Percentiles rank a stretch among this genome's conserved stretches.
Evolutionary conservation across 2,797 vertebrate species (phyloP).

Genomic region (Tadarida brasiliensis): DNA sequence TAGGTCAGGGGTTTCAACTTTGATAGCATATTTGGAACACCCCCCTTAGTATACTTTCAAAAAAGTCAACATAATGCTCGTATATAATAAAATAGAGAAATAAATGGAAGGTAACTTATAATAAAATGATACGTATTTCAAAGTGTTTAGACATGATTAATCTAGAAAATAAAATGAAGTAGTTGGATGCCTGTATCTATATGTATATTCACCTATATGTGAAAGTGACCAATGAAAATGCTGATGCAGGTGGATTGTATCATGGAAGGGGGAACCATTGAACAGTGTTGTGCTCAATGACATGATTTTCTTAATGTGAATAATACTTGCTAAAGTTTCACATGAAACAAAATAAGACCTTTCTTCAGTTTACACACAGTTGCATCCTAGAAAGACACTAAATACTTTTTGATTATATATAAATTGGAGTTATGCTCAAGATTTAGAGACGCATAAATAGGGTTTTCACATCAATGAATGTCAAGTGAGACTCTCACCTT

Average conservation of each 20-base stretch:
- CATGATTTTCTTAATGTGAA: not conserved
- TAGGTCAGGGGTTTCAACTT: not conserved
- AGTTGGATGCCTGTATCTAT: not conserved
- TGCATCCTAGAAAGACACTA: slow-evolving; percentile 5
- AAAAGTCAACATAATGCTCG: not conserved
- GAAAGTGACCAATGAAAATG: not conserved
- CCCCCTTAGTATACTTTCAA: not conserved
- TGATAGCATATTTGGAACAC: not conserved
- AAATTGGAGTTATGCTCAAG: not conserved
- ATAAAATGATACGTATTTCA: not conserved
- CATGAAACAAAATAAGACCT: not conserved
- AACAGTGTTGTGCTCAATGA: not conserved
- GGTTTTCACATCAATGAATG: not conserved
- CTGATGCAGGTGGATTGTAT: no score
- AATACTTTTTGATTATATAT: not conserved
- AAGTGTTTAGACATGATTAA: not conserved
- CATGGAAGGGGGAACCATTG: not conserved
- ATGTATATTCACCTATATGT: not conserved
- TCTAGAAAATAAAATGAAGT: not conserved
- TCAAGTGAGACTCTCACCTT: not conserved
- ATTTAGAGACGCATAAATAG: not conserved
- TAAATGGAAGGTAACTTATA: not conserved
- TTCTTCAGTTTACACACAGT: not conserved
- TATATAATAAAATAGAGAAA: slow-evolving; percentile 16
- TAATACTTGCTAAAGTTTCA: not conserved